phyloP scores from a whole-genome alignment of 2,888 invertebrate species.

The Fragum fragum region DNA sequence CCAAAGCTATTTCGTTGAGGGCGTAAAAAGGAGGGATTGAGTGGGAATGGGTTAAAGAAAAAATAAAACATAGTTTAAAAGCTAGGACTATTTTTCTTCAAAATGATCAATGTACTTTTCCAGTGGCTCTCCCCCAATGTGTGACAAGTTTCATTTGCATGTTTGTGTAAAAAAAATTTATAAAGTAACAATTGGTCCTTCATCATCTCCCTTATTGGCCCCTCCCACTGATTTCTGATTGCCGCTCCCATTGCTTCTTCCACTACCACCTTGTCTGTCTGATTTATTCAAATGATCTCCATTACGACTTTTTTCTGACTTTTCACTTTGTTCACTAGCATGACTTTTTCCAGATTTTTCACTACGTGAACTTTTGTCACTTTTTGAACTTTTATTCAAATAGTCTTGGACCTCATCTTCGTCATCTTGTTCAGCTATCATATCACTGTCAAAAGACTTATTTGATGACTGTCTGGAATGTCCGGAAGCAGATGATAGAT shows the following conservation, averaged over 20 bases:
- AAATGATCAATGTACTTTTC: too few species aligned
- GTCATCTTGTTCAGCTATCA: conserved; percentile 76
- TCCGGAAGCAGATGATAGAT: conserved; percentile 69
- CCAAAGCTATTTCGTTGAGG: too few species aligned
- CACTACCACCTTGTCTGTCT: conserved; percentile 43
- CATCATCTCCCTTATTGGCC: conserved; percentile 44
- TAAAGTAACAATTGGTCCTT: conserved; percentile 63
- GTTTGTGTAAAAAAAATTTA: conserved; percentile 19
- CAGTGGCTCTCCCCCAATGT: background rate
- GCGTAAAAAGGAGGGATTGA: too few species aligned
- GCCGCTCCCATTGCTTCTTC: conserved; percentile 48
- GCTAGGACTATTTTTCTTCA: too few species aligned
- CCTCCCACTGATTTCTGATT: conserved; percentile 40
- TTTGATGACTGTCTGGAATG: conserved; percentile 78
- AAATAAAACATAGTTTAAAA: too few species aligned
- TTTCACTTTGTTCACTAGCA: conserved; percentile 47
- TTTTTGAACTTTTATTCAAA: conserved; percentile 68
- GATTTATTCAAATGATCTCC: conserved; percentile 38
- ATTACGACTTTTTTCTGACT: conserved; percentile 37
- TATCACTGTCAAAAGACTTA: conserved; percentile 79
- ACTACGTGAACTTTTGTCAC: conserved; percentile 60
- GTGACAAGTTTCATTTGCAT: background rate
- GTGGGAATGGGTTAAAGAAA: too few species aligned
- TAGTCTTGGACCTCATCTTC: conserved; percentile 83
- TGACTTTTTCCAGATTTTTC: conserved; percentile 42